A percentile compares a stretch with the other conserved stretches of the same genome.
Evolutionary conservation across 1,140 invertebrate genomes (phyloP).

Genomic region (Tetragonula clypearis): DNA sequence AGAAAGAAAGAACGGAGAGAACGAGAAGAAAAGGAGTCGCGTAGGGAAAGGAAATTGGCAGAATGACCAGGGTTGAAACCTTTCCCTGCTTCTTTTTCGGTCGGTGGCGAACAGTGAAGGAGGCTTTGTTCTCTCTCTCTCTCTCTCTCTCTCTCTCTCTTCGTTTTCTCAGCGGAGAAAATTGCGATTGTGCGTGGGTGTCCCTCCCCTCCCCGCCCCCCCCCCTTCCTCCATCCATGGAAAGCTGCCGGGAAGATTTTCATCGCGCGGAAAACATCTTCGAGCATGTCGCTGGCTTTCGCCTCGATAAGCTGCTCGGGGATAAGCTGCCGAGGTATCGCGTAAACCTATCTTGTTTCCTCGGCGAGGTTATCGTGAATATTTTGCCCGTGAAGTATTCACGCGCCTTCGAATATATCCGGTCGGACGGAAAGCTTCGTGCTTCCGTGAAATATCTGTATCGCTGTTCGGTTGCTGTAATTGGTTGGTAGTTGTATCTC

Average conservation of each 20-base stretch:
- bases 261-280: conserved; percentile 21
- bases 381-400: conserved; percentile 30
- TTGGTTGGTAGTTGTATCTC: too few species aligned
- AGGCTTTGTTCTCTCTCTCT: background rate
- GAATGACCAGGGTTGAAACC: conserved; percentile 22
- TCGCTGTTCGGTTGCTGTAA: too few species aligned
- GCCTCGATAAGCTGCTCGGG: conserved; percentile 26
- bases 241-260: conserved; percentile 31
- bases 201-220: too few species aligned
- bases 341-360: conserved; percentile 42
- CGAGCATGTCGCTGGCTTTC: conserved; percentile 15
- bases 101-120: background rate
- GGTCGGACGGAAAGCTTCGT: too few species aligned
- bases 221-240: background rate
- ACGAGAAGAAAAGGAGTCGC: conserved; percentile 5
- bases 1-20: background rate
- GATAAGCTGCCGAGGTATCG: conserved; percentile 27
- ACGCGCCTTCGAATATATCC: background rate
- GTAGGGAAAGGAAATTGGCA: conserved; percentile 47
- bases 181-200: conserved; percentile 43
- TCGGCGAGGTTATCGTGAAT: conserved; percentile 22
- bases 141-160: background rate
- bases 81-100: background rate
- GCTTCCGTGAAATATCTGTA: too few species aligned
- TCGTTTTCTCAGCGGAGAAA: conserved; percentile 1